Base-by-base conservation (phyloP, 1,140 invertebrate species). In the Drosophila seguyi region DNA sequence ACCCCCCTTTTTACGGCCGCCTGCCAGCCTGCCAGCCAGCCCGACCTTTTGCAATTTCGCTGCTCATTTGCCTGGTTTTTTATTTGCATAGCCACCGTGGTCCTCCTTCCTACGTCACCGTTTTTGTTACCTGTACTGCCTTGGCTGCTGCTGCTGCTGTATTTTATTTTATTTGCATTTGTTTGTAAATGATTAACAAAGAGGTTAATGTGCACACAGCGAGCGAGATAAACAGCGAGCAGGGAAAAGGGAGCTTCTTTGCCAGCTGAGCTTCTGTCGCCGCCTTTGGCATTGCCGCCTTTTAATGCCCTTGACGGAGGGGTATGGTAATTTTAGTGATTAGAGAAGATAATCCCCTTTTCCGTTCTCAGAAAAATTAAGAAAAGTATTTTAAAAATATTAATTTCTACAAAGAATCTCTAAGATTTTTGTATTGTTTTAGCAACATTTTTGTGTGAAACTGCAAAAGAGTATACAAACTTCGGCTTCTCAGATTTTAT, bases 141-240 rank as follows among this genome's bases (percentile, higher is more conserved):
- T 8, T 10, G 1, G 31, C 42, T 20, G 29, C 20, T 16, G 18
- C 41, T 34, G 31, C 56, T 77, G 66, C 61, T 87, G 56, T 87
- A 66, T 81, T 90, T 90, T 90, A 85, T 90, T 85, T 88, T 80
- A 85, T 88, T 88, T 90, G 81, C 84, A 88, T 88, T 90, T 88
- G 84, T 88, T 88, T 90, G 83, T 85, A 90, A 88, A 88, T 88
- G 85, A 88, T 88, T 88, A 90, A 90, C 76, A 88, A 90, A 90
- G 84, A 88, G 84, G 85, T 88, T 88, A 90, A 90, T 90, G 85
- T 88, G 84, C 76, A 84, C 76, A 84, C 66, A 58, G 58, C 63
- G 78, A 60, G 55, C 57, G 50, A 69, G 73, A 76, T 73, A 82
- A 79, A 72, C 69, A 85, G 82, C 79, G 53, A 75, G 60, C 56